Evolutionary conservation across 2,888 invertebrate species (phyloP).

Genomic region (Cheilosia variabilis): DNA sequence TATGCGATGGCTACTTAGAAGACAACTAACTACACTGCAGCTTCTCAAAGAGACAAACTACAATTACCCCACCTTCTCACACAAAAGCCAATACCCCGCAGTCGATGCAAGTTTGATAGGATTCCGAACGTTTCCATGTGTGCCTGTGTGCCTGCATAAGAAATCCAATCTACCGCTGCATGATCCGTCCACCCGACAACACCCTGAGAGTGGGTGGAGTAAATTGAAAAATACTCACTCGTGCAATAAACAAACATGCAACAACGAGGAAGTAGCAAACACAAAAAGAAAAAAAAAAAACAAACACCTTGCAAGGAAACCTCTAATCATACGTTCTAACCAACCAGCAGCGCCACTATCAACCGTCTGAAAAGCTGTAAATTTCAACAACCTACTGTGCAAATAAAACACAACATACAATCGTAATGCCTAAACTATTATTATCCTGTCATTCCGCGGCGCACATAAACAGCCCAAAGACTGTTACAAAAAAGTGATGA

Average conservation of each 20-base stretch:
- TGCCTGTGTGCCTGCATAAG: constrained; percentile 26
- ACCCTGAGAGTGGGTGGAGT: constrained; percentile 28
- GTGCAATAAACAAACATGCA: constrained; percentile 65
- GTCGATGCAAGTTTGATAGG: constrained; percentile 56
- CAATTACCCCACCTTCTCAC: constrained; percentile 46
- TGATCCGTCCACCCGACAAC: constrained; percentile 24
- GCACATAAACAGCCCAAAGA: constrained; percentile 64
- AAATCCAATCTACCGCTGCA: constrained; percentile 59
- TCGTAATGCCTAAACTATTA: constrained; percentile 71
- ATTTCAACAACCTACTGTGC: constrained; percentile 48
- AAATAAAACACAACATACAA: constrained; percentile 33
- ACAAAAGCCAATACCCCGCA: constrained; percentile 7
- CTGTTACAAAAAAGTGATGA: constrained; percentile 59
- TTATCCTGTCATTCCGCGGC: constrained; percentile 69
- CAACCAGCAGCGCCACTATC: constrained; percentile 15
- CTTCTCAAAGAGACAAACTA: not conserved
- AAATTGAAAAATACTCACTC: constrained; percentile 71
- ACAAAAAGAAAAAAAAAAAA: constrained; percentile 28
- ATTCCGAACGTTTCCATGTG: constrained; percentile 65
- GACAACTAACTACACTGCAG: not conserved
- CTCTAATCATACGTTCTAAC: constrained; percentile 59
- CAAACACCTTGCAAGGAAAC: constrained; percentile 62
- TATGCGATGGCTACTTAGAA: not conserved
- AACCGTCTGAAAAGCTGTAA: constrained; percentile 28
- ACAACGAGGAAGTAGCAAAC: not conserved